Percentiles rank a stretch among this genome's conserved stretches.
phyloP scores from a whole-genome alignment of 2,113 vertebrate species.

The Corythornis cristatus region DNA sequence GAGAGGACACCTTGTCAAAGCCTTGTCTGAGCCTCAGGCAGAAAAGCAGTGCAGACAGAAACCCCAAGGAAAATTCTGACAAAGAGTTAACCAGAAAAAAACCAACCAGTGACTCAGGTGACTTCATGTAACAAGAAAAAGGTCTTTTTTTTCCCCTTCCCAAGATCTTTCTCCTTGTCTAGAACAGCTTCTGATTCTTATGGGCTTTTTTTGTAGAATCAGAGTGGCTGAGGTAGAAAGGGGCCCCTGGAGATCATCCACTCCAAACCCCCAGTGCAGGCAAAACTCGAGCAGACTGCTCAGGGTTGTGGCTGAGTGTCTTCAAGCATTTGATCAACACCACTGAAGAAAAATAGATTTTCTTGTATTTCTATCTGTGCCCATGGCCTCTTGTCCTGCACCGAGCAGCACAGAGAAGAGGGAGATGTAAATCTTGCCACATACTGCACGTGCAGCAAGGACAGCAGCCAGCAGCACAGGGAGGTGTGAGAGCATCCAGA shows the following conservation, averaged over 20 bases:
- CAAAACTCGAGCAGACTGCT: neutral
- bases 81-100: neutral
- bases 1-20: neutral
- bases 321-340: neutral
- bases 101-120: neutral
- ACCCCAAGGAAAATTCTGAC: neutral
- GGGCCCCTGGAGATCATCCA: neutral
- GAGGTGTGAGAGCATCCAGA: neutral
- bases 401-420: rapidly evolving
- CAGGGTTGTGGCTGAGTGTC: neutral
- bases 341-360: neutral
- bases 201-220: neutral
- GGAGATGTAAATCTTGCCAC: neutral
- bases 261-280: neutral
- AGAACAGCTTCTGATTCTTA: neutral
- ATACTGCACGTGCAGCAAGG: rapidly evolving
- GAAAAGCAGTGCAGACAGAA: neutral
- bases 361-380: neutral
- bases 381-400: neutral
- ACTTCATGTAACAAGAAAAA: neutral
- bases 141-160: neutral
- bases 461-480: neutral
- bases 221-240: neutral
- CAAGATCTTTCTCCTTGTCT: neutral
- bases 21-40: neutral